Base-by-base conservation (phyloP, 2,797 vertebrate species). In the Syngnathus rostellatus region DNA sequence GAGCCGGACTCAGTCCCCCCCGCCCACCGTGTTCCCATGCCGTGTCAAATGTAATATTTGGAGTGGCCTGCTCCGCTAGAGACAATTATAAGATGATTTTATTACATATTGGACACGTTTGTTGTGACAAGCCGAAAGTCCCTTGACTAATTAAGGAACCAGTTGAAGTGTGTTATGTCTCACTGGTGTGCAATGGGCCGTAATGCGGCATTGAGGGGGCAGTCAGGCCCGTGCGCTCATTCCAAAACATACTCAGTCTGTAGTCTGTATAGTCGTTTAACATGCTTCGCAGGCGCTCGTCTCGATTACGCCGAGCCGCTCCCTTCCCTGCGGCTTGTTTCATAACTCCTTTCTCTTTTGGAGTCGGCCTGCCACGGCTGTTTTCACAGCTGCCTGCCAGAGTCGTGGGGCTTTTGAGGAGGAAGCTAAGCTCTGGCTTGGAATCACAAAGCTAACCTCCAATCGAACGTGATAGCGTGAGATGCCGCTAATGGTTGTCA, bases 241-340 rank as follows among this genome's bases (percentile, higher is more conserved):
- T 74, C 16, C 9, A 78, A 82, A 77, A 81, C 51, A 62, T 31
- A 25, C n/a, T 14, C 39, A 16, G 7, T 21, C 39, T 60, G 70
- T 57, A 16, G 7, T 21, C 39, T 60, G 70, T 57, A 16, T 6
- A 16, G 21, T 73, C 65, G 76, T 65, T 62, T 67, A 62, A 74
- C 9, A 19, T 63, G 75, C 77, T 75, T 80, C 80, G 76, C 74
- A 75, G 65, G 1, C 67, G 17, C 0, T 60, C 43, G 39, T 16
- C 62, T 72, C 62, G 19, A 50, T 70, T 61, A 65, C 68, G 45
- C 39, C 0, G 17, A 12, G 38, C 59, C 23, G 57, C 67, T 63
- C 62, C 69, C 68, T 5, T 65, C 75, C 63, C 50, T 12, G 16
- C 58, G 65, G 8, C 45, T 46, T 65, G 51, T 72, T 71, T 67